Evolutionary conservation across 2,797 vertebrate species (phyloP).

Genomic region (Gambusia yucatana): DNA sequence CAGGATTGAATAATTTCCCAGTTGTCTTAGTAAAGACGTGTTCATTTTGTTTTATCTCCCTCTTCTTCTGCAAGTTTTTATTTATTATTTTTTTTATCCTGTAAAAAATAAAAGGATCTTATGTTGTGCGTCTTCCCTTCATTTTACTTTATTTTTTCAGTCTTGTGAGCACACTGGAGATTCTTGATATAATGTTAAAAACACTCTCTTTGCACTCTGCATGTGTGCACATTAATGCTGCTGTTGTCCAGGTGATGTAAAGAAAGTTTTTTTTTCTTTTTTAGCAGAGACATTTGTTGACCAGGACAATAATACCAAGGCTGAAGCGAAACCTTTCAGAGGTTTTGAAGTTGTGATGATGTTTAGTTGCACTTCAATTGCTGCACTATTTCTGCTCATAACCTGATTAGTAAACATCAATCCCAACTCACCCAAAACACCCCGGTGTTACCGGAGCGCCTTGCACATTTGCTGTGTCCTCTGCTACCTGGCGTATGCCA

Average conservation of each 20-base stretch:
- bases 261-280: neutral
- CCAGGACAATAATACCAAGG: neutral
- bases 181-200: neutral
- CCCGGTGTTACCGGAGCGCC: neutral
- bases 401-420: neutral
- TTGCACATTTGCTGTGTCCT: neutral
- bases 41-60: neutral
- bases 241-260: neutral
- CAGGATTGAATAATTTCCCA: neutral
- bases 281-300: neutral
- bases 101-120: neutral
- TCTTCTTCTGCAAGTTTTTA: neutral
- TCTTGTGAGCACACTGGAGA: neutral
- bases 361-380: neutral
- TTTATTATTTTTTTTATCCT: neutral
- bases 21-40: neutral
- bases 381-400: neutral
- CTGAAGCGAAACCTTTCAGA: neutral
- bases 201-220: neutral
- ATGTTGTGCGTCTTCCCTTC: neutral
- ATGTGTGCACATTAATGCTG: neutral
- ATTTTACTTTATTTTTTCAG: neutral
- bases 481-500: neutral
- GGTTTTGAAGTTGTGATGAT: neutral
- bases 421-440: neutral